These are phyloP conservation scores for Oceanites oceanicus DNA, from an alignment of 2,113 vertebrate genomes.

Conservation along the genomic window DNA sequence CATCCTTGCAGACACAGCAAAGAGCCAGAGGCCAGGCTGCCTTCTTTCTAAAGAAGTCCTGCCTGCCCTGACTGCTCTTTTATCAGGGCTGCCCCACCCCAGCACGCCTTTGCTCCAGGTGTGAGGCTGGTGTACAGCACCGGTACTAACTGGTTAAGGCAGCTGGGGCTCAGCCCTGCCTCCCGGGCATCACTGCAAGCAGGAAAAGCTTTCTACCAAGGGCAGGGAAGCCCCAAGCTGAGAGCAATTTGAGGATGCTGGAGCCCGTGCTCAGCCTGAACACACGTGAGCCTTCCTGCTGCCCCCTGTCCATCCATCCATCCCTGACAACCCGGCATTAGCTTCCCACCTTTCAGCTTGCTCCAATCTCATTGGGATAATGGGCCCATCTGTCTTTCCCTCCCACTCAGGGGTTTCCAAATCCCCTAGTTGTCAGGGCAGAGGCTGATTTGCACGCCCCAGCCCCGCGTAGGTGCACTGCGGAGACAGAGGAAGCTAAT, in stretches of 20 bases:
- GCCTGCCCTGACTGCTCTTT: accelerated
- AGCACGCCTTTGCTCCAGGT: neutral
- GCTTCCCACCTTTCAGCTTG: neutral
- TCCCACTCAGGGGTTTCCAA: neutral
- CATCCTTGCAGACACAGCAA: neutral
- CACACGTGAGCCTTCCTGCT: accelerated
- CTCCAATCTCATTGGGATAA: neutral
- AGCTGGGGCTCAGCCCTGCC: neutral
- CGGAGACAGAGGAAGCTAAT: neutral
- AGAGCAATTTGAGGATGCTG: neutral
- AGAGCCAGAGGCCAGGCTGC: accelerated
- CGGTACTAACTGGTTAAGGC: neutral
- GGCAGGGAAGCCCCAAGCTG: neutral
- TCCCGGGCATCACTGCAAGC: accelerated
- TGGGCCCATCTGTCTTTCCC: neutral
- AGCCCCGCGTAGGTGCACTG: neutral
- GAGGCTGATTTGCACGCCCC: neutral
- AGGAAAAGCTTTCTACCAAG: neutral
- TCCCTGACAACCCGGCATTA: accelerated
- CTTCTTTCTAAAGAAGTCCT: accelerated
- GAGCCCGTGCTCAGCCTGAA: accelerated
- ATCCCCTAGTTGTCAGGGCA: neutral
- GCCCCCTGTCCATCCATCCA: neutral
- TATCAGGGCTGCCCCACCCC: neutral
- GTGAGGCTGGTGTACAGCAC: neutral